phyloP scores from a whole-genome alignment of 2,797 vertebrate genomes.

The Toxotes lorentzi region DNA sequence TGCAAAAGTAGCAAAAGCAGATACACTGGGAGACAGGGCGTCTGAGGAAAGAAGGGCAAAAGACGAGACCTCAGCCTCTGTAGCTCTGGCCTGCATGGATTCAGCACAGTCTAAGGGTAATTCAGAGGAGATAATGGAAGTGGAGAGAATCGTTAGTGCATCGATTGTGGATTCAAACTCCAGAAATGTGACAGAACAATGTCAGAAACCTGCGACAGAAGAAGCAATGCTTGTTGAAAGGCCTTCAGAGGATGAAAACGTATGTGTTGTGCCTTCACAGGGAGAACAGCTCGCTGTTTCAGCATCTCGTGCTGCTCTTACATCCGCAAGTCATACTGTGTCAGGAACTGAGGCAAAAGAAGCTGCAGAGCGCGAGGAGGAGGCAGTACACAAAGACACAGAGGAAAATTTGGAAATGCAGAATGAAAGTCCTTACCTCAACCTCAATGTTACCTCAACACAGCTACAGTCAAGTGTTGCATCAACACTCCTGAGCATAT shows the following conservation, averaged over 20 bases:
- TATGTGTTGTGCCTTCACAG: constrained; percentile 21
- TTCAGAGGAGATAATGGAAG: constrained; percentile 71
- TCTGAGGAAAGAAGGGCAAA: constrained; percentile 52
- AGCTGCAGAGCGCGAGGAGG: constrained; percentile 36
- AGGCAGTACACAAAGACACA: constrained; percentile 6
- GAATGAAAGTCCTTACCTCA: constrained; percentile 23
- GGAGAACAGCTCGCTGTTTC: constrained; percentile 46
- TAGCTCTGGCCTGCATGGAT: constrained; percentile 29
- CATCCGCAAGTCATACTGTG: constrained; percentile 77
- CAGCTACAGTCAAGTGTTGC: constrained; percentile 15
- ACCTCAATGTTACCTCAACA: background rate
- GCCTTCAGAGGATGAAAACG: constrained; percentile 56
- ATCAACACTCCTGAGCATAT: background rate
- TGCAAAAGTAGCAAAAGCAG: constrained; percentile 56
- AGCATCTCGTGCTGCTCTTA: constrained; percentile 56
- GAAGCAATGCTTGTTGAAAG: constrained; percentile 19
- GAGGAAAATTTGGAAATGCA: constrained; percentile 31
- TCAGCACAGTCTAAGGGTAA: constrained; percentile 10
- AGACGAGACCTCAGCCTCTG: constrained; percentile 33
- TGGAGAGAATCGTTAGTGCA: constrained; percentile 49
- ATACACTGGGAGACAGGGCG: constrained; percentile 7
- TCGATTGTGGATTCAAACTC: constrained; percentile 26
- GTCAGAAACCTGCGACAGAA: constrained; percentile 24
- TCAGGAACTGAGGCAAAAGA: constrained; percentile 70
- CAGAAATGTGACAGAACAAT: constrained; percentile 10